These are phyloP conservation scores for Phrixothrix hirtus DNA, from an alignment of 2,888 invertebrate genomes.

Conservation along the genomic window DNA sequence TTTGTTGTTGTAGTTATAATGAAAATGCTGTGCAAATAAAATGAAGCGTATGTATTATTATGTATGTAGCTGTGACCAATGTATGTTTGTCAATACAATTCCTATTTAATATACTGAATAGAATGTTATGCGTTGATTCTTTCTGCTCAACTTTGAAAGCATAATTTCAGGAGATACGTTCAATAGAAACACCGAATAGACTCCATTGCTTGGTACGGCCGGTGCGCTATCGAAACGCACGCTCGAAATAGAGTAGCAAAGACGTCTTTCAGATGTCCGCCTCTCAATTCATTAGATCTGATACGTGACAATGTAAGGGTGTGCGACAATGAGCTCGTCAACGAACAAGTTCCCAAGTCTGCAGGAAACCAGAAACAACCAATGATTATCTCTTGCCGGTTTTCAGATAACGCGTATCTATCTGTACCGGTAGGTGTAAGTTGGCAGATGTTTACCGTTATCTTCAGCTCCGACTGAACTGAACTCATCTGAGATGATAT, in stretches of 20 bases:
- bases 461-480: constrained; percentile 14
- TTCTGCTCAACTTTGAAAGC: too few relatives aligned
- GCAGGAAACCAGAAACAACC: constrained; percentile 53
- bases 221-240: constrained; percentile 31
- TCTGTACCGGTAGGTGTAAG: constrained; percentile 16
- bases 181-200: constrained; percentile 6
- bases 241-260: constrained; percentile 24
- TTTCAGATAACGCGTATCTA: constrained; percentile 39
- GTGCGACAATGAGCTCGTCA: constrained; percentile 51
- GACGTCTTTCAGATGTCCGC: constrained; percentile 33
- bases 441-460: constrained; percentile 19
- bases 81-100: constrained; percentile 21
- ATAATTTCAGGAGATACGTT: too few relatives aligned
- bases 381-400: constrained; percentile 55
- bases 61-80: constrained; percentile 23
- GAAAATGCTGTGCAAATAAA: constrained; percentile 19
- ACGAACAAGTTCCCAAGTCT: constrained; percentile 54
- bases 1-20: constrained; percentile 12
- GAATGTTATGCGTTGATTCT: constrained; percentile 1
- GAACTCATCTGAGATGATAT: constrained; percentile 18
- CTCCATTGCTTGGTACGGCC: constrained; percentile 19
- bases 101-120: constrained; percentile 20
- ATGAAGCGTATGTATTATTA: constrained; percentile 8
- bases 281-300: constrained; percentile 42
- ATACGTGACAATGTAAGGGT: constrained; percentile 50